phyloP scores from a whole-genome alignment of 1,140 invertebrate species.

The Penaeus chinensis region DNA sequence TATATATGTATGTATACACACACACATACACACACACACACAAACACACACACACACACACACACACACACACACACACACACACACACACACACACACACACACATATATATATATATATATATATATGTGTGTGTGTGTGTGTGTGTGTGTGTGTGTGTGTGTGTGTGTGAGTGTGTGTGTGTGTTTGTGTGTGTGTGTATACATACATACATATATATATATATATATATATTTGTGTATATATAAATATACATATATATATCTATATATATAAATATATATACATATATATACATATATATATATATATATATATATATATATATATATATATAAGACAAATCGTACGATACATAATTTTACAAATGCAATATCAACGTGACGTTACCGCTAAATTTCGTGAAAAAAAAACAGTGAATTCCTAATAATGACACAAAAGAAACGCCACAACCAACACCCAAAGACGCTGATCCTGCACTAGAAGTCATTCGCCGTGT shows the following conservation, averaged over 20 bases:
- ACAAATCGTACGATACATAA: background rate
- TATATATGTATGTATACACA: background rate
- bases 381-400: too few species aligned
- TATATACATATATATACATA: conserved; percentile 4
- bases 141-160: background rate
- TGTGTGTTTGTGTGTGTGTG: background rate
- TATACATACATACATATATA: conserved; percentile 11
- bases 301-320: conserved; percentile 22
- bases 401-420: too few species aligned
- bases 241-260: background rate
- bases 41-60: background rate
- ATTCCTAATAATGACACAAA: too few species aligned
- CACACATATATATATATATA: conserved; percentile 15
- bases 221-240: background rate
- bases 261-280: background rate
- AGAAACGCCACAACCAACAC: too few species aligned
- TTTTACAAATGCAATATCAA: background rate
- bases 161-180: background rate
- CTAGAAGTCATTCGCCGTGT: too few species aligned
- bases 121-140: background rate
- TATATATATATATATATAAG: conserved; percentile 2
- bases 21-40: background rate
- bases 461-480: too few species aligned
- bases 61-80: background rate
- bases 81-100: background rate